Evolutionary conservation across 2,113 vertebrate species (phyloP).

Genomic region (Todiramphus saurophagus): DNA sequence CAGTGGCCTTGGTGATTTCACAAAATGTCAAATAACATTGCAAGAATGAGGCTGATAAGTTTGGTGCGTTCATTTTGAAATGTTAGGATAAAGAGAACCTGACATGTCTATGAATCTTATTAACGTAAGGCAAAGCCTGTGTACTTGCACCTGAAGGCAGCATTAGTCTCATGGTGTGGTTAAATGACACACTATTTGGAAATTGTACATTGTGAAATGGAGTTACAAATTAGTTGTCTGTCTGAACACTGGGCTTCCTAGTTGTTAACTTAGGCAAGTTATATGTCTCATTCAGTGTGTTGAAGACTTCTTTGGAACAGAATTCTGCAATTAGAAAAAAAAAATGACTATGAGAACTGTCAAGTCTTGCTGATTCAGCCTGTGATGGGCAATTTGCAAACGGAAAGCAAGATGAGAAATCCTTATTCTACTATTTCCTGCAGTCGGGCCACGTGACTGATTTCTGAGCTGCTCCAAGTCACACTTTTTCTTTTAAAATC

Average conservation of each 20-base stretch:
- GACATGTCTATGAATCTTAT: background rate
- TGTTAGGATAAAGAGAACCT: background rate
- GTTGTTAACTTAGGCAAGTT: background rate
- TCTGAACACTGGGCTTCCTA: background rate
- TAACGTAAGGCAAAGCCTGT: background rate
- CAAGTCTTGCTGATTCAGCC: slow-evolving; percentile 9
- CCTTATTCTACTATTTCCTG: background rate
- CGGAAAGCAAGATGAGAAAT: background rate
- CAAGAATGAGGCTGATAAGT: background rate
- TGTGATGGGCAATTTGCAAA: background rate
- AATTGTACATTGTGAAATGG: background rate
- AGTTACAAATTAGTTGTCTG: background rate
- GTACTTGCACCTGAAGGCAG: background rate
- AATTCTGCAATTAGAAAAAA: background rate
- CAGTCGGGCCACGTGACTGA: background rate
- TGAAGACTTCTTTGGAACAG: background rate
- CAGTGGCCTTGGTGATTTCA: background rate
- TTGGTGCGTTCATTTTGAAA: background rate
- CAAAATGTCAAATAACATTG: background rate
- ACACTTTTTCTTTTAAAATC: background rate
- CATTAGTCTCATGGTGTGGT: background rate
- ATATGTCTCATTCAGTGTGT: background rate
- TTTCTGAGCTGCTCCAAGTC: background rate
- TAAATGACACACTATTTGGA: background rate
- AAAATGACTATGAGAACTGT: background rate